A percentile compares a stretch with the other conserved stretches of the same genome.
These are phyloP conservation scores for Diaprepes abbreviatus DNA, from an alignment of 2,888 invertebrate species.

Conservation along the genomic window DNA sequence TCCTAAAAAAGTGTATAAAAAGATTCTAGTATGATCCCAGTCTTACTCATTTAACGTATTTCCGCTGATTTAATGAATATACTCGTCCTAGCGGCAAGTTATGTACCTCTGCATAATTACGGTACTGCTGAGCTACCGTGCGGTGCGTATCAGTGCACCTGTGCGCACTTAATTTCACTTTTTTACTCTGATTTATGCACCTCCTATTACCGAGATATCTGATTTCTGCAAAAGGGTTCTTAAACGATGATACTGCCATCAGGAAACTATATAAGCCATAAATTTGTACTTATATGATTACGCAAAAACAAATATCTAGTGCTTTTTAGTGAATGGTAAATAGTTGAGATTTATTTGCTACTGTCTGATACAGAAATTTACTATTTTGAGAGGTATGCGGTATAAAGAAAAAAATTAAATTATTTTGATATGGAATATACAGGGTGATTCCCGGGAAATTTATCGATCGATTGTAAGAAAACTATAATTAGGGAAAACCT, in stretches of 20 bases:
- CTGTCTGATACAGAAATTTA: background rate
- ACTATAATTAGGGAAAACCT: too few species aligned
- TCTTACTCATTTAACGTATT: conserved; percentile 23
- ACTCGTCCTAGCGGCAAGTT: conserved; percentile 37
- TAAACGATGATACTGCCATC: conserved; percentile 39
- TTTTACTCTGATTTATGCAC: conserved; percentile 33
- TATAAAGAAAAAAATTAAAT: too few species aligned
- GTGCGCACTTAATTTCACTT: conserved; percentile 34
- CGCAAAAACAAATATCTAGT: conserved; percentile 8
- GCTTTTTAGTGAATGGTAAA: background rate
- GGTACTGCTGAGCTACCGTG: conserved; percentile 34
- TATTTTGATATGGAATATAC: too few species aligned
- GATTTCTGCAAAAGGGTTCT: conserved; percentile 29
- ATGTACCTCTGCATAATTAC: conserved; percentile 37
- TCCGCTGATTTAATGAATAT: conserved; percentile 37
- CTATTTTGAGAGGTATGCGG: background rate
- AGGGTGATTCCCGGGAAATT: too few species aligned
- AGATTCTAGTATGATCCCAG: conserved; percentile 13
- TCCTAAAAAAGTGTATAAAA: conserved; percentile 22
- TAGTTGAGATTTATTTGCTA: background rate
- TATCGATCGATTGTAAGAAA: too few species aligned
- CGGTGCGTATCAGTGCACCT: conserved; percentile 24
- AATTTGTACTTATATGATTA: conserved; percentile 32
- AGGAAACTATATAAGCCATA: conserved; percentile 21
- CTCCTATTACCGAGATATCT: conserved; percentile 13